phyloP scores from a whole-genome alignment of 2,797 vertebrate species.

The Vultur gryphus region DNA sequence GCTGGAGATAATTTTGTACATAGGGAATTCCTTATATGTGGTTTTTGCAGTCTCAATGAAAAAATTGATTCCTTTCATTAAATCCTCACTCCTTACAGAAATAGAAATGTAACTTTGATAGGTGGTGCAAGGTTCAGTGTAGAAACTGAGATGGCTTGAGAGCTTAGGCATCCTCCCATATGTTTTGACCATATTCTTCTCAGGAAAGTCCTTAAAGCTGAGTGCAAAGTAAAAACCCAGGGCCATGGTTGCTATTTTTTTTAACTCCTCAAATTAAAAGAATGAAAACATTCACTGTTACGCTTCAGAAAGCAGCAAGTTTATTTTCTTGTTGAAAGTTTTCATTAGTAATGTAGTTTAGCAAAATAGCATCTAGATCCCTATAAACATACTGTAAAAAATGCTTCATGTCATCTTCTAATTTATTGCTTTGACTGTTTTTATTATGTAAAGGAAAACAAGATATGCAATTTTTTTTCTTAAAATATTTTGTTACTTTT shows the following conservation, averaged over 20 bases:
- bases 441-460: neutral
- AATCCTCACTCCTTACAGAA: neutral
- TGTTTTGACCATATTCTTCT: neutral
- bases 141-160: neutral
- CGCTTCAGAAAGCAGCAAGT: neutral
- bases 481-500: neutral
- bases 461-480: fast-evolving
- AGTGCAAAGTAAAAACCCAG: neutral
- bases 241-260: neutral
- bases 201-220: neutral
- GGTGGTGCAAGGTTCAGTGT: neutral
- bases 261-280: neutral
- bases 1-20: neutral
- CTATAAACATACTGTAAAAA: neutral
- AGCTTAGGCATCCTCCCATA: neutral
- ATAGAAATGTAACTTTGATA: neutral
- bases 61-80: neutral
- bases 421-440: neutral
- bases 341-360: neutral
- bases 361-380: neutral
- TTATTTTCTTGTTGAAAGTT: neutral
- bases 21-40: neutral
- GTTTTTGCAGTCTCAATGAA: neutral
- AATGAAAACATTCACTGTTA: neutral
- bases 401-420: neutral